These are phyloP conservation scores for Apocheima hispidaria DNA, from an alignment of 2,888 invertebrate species.

Conservation along the genomic window DNA sequence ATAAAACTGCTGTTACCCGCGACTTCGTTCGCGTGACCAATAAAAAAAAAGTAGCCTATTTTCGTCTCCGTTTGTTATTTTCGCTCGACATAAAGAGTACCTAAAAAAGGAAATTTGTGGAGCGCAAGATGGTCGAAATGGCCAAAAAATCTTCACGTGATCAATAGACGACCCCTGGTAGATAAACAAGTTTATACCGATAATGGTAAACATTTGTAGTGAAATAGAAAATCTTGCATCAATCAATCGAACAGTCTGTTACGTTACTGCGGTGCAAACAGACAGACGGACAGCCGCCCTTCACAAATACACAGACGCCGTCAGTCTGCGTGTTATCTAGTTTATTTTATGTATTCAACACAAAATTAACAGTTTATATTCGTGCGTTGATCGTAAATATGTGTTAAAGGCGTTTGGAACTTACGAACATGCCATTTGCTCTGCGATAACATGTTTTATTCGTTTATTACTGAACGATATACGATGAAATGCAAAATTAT, in stretches of 20 bases:
- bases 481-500: conserved; percentile 31
- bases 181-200: background rate
- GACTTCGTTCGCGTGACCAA: too few species aligned
- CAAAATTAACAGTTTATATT: conserved; percentile 36
- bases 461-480: conserved; percentile 46
- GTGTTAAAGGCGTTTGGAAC: conserved; percentile 33
- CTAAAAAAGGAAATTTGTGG: too few species aligned
- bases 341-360: conserved; percentile 38
- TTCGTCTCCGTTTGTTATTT: background rate
- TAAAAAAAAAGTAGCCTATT: too few species aligned
- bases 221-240: conserved; percentile 18
- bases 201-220: conserved; percentile 5
- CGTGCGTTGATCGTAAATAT: conserved; percentile 31
- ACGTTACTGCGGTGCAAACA: background rate
- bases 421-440: conserved; percentile 48
- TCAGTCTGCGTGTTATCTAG: conserved; percentile 34
- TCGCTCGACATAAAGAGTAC: too few species aligned
- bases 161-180: too few species aligned
- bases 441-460: conserved; percentile 50
- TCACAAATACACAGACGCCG: conserved; percentile 9
- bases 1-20: too few species aligned
- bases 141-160: too few species aligned
- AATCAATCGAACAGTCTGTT: conserved; percentile 10
- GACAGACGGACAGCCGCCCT: conserved; percentile 21
- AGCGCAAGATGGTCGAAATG: too few species aligned